Conservation (phyloP, 2,113 vertebrate species). For the Saguinus midas region DNA sequence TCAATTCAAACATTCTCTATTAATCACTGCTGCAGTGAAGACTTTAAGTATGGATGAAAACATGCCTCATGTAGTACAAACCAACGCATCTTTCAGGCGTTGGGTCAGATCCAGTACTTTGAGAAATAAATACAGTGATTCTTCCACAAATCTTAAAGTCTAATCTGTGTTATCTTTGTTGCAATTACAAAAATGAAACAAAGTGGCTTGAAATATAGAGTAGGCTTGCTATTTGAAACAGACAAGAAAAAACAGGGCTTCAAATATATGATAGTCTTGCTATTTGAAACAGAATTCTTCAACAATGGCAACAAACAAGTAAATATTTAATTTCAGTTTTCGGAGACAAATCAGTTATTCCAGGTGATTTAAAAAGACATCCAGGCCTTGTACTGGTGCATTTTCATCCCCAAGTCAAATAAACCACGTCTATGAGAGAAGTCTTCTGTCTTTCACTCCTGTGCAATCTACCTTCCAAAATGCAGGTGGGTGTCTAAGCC, state of each 20-base stretch:
- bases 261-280: background rate
- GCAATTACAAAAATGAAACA: background rate
- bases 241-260: background rate
- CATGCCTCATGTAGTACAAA: fast-evolving
- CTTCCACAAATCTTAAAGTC: background rate
- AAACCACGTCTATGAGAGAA: fast-evolving
- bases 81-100: fast-evolving
- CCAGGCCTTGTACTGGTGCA: fast-evolving
- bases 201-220: background rate
- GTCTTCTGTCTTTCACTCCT: fast-evolving
- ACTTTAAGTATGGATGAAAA: fast-evolving
- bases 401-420: background rate
- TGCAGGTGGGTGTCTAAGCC: fast-evolving
- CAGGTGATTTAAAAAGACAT: fast-evolving
- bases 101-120: background rate
- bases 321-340: background rate
- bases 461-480: background rate
- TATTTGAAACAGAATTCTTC: background rate
- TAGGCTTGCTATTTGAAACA: background rate
- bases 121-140: background rate
- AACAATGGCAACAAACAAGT: fast-evolving
- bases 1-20: background rate
- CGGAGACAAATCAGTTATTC: background rate
- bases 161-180: background rate
- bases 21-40: fast-evolving